Evolutionary conservation across 2,888 invertebrate species (phyloP).

Genomic region (Drosophila testacea): DNA sequence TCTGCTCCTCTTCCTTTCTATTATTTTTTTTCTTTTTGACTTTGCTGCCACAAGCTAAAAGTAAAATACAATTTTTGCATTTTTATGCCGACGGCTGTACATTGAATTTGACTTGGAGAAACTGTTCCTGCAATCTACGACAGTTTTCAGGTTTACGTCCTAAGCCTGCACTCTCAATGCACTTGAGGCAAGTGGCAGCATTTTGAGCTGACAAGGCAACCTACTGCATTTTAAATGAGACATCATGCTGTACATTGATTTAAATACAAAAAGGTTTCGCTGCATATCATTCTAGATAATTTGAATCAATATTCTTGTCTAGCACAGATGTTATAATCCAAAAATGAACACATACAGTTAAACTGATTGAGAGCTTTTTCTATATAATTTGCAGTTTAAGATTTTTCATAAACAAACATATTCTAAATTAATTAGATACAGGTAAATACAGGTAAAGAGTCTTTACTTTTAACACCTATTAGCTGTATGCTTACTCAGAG

Average conservation of each 20-base stretch:
- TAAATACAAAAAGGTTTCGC: background rate
- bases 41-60: slow-evolving; percentile 55
- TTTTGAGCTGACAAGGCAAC: slow-evolving; percentile 40
- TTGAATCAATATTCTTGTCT: slow-evolving; percentile 3
- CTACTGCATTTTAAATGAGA: slow-evolving; percentile 37
- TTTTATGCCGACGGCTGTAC: slow-evolving; percentile 68
- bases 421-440: background rate
- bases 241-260: slow-evolving; percentile 8
- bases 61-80: slow-evolving; percentile 70
- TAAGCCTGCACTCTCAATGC: slow-evolving; percentile 14
- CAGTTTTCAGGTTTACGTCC: slow-evolving; percentile 35
- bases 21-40: slow-evolving; percentile 22
- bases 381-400: no score
- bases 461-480: no score
- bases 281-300: background rate
- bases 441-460: no score
- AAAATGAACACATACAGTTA: background rate
- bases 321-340: background rate
- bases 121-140: slow-evolving; percentile 33
- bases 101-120: slow-evolving; percentile 62
- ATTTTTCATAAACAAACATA: no score
- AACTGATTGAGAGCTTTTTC: no score
- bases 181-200: slow-evolving; percentile 31
- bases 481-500: background rate
- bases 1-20: slow-evolving; percentile 16